Evolutionary conservation across 2,113 vertebrate genomes (phyloP), one percentile per base, ranked within the genome.

Genomic region (Prionailurus viverrinus): DNA sequence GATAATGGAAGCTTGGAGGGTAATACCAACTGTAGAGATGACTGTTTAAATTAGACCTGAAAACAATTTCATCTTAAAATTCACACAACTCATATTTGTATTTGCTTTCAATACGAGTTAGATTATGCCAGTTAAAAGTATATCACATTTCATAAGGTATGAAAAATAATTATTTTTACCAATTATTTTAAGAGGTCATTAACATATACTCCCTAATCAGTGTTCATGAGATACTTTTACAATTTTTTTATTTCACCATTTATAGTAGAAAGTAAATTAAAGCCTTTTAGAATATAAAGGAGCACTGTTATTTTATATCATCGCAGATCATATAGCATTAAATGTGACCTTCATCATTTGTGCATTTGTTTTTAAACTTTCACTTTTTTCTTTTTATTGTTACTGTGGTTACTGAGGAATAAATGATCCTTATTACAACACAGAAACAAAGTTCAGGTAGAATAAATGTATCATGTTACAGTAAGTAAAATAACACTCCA

Each of bases 11-110:
- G 3, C 11, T 87, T 69, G 48, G 23, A 9, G 51, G 25, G 18
- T 84, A 55, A 65, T 88, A 89, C 25, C 58, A 68, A 80, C 45
- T 71, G 63, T 15, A 69, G 12, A 91, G 13, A 45, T 5, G 55
- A 73, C 29, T 89, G 29, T 45, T 7, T 61, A 61, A 69, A 63
- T 90, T 81, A 58, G 19, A 10, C 21, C 45, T 90, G 27, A 86
- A 96, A 94, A 89, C 2, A 78, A 66, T 91, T 36, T 39, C 16
- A 68, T 36, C 9, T 87, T 92, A 84, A 84, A 88, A 79, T 82
- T 23, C 31, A 8, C 4, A 51, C 1, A 31, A 4, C 25, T 95
- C n/a, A n/a, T 65, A 79, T 66, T 5, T 55, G 18, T 55, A 66
- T 16, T 9, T 79, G 3, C 4, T 19, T 51, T 29, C 18, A 51